Percentiles rank a stretch among this genome's conserved stretches.
Conservation (phyloP, 2,888 invertebrate genomes). For the Andrena trimmerana region DNA sequence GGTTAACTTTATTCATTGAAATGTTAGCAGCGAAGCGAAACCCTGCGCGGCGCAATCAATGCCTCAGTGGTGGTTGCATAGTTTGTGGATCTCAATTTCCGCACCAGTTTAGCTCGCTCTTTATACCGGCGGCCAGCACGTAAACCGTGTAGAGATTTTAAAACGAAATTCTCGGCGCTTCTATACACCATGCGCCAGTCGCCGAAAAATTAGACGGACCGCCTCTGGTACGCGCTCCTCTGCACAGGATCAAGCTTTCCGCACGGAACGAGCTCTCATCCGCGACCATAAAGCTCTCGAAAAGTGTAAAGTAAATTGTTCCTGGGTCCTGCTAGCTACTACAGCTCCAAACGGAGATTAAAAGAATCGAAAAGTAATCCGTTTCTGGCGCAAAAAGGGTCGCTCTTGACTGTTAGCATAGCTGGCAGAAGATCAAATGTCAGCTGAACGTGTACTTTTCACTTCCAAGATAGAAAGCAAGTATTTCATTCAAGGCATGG, state of each 20-base stretch:
- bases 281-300: background rate
- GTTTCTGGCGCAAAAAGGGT: background rate
- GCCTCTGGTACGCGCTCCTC: background rate
- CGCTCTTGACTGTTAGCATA: background rate
- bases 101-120: conserved; percentile 60
- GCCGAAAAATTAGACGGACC: conserved; percentile 27
- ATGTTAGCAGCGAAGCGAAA: conserved; percentile 64
- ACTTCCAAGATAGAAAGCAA: no score
- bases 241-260: background rate
- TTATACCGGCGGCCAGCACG: conserved; percentile 37
- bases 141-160: conserved; percentile 43
- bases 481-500: no score
- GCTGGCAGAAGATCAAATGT: background rate
- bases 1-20: conserved; percentile 78
- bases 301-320: conserved; percentile 16
- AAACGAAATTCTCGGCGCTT: conserved; percentile 37
- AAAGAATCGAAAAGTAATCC: background rate
- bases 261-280: conserved; percentile 5
- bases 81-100: conserved; percentile 71
- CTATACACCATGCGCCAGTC: background rate
- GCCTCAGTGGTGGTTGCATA: conserved; percentile 70
- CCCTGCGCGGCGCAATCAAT: conserved; percentile 64
- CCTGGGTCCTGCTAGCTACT: background rate
- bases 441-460: no score
- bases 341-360: background rate